Evolutionary conservation across 2,797 vertebrate species (phyloP), one percentile per base, ranked within the genome.

Genomic region (Karalla daura): DNA sequence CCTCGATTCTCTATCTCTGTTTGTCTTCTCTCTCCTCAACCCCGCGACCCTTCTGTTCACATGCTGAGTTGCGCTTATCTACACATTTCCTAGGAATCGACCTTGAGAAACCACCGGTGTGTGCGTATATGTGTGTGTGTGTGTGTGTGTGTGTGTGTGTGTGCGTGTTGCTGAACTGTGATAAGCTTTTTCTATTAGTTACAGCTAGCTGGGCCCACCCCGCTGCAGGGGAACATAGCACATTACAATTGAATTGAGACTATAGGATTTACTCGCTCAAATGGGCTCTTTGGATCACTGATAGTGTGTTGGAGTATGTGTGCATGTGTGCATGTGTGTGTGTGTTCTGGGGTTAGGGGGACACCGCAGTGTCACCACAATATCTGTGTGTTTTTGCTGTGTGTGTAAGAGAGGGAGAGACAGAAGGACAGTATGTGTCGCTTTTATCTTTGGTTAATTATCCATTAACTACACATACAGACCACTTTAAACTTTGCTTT

Each of bases 171-270:
- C 27, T 4, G 20, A 53, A 62, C 61, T 25, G 52, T 39, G 83
- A 83, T 86, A 83, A 83, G 73, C 66, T 74, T 81, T 75, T 79
- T 80, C 59, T 79, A 68, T 78, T 79, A 80, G 74, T 72, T 61
- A 61, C 68, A 74, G 61, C 59, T 18, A 15, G 47, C 60, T 33
- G 17, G 65, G 59, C 15, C 55, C 55, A 18, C 40, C 59, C 49
- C 39, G 67, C 49, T 73, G 69, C 4, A 78, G 60, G 59, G 39
- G 43, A 70, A 56, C 66, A 36, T 56, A 12, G 24, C n/a, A 12
- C 49, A 45, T 62, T 51, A 63, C 61, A 62, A 49, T 12, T 60
- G 45, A 69, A 65, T 43, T 44, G 27, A 74, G 60, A 53, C 67
- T 37, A 8, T 32, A 54, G 45, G 71, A 68, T 71, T 65, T 41